Base-by-base conservation (phyloP, 2,113 vertebrate species). In the Trochalopteron elliotii region DNA sequence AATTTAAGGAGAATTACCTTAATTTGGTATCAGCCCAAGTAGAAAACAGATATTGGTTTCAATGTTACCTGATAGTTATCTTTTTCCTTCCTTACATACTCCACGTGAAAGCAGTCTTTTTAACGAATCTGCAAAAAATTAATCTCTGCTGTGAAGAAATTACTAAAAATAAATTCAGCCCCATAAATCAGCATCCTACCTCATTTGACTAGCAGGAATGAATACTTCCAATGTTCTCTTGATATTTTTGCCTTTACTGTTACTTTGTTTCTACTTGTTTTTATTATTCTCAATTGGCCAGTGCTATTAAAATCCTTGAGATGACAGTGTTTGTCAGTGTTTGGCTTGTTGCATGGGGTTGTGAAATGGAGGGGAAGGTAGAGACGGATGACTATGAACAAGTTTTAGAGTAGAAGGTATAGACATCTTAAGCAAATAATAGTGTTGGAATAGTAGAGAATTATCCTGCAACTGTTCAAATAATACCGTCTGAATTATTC, bases 101-200 rank as follows among this genome's bases (percentile, higher is more conserved):
- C 33, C 20, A 50, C 40, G 40, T 81, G 80, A 89, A 82, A 96
- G 70, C 82, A 94, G 75, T 47, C 69, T 86, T 84, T 83, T 67
- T 52, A 78, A 85, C 45, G 22, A 81, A 83, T 75, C 86, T 87
- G 44, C 47, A 83, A 64, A 74, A 69, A 90, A 57, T 12, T 40
- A 17, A 61, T 65, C 82, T 70, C 68, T 88, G 88, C 86, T 95
- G 37, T 80, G 80, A 68, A 80, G 39, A 78, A 78, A 81, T 67
- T 11, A 72, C 44, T 60, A 50, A 90, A 65, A 79, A 49, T 39
- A 53, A 83, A 45, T 55, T 88, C 50, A 83, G 94, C 83, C 93
- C 91, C 79, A 21, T 64, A 83, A 83, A 60, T 97, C 75, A 72
- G 94, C 82, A 96, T 95, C 79, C 94, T 97, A 97, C 96, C 97